Percentiles rank a stretch among this genome's conserved stretches.
Conservation (phyloP, 1,140 invertebrate genomes). For the Drosophila parvula region DNA sequence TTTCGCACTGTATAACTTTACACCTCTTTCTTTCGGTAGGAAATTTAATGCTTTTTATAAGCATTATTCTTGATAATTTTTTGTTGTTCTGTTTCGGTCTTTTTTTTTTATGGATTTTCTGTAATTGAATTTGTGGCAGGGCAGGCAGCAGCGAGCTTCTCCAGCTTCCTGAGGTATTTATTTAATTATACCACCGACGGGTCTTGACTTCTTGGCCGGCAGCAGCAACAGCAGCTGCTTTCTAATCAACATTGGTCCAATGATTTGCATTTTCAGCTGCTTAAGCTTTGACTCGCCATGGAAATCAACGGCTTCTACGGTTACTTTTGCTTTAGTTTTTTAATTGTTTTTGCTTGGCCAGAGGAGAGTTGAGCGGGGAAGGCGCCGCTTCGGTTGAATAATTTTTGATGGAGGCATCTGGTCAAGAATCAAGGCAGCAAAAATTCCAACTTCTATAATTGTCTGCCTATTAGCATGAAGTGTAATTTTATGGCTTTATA, state of each 20-base stretch:
- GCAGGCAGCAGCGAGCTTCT: conserved; percentile 2
- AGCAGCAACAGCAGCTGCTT: conserved; percentile 46
- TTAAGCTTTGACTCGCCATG: conserved; percentile 30
- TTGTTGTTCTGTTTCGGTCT: conserved; percentile 38
- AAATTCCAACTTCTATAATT: conserved; percentile 37
- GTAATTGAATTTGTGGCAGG: conserved; percentile 78
- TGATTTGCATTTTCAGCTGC: conserved; percentile 79
- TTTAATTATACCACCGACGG: conserved; percentile 68
- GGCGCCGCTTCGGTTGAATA: conserved; percentile 33
- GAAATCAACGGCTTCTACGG: conserved; percentile 33
- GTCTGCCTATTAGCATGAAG: conserved; percentile 42
- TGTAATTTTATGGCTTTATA: conserved; percentile 56
- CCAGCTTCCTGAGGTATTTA: conserved; percentile 55
- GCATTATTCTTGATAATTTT: conserved; percentile 46
- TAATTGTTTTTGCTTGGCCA: conserved; percentile 53
- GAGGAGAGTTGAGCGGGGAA: conserved; percentile 12
- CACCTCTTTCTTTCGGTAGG: conserved; percentile 59
- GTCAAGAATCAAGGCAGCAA: conserved; percentile 35
- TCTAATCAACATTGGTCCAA: conserved; percentile 71
- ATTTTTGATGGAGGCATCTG: conserved; percentile 29
- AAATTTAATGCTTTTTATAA: conserved; percentile 33
- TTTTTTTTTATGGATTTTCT: conserved; percentile 40
- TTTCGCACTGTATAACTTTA: conserved; percentile 62
- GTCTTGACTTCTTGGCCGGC: conserved; percentile 35
- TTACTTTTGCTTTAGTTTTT: conserved; percentile 41